These are phyloP conservation scores for Melanotaenia duboulayi DNA, from an alignment of 2,113 vertebrate genomes.

Conservation along the genomic window DNA sequence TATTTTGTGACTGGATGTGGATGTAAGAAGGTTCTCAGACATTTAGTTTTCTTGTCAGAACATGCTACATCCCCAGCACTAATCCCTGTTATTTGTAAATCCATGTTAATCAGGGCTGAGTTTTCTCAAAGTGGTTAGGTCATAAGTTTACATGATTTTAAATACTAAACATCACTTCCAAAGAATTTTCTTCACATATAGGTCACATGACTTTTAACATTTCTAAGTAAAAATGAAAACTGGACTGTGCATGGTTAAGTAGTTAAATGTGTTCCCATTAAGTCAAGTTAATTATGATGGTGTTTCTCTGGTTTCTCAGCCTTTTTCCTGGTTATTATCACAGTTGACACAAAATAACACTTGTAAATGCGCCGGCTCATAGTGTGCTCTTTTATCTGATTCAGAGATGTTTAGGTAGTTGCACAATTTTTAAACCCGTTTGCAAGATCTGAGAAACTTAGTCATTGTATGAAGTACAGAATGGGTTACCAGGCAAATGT, in stretches of 20 bases:
- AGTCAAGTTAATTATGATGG: conserved; percentile 11
- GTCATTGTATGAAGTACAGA: not conserved
- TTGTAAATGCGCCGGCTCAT: not conserved
- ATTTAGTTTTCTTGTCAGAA: conserved; percentile 36
- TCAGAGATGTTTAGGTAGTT: conserved; percentile 11
- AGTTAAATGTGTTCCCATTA: not conserved
- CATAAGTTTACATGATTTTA: not conserved
- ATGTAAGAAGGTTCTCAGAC: conserved; percentile 3
- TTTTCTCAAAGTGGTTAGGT: not conserved
- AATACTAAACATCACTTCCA: not conserved
- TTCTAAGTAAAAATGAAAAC: not conserved
- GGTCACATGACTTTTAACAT: too few relatives aligned
- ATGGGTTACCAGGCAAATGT: not conserved
- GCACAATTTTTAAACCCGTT: conserved; percentile 3
- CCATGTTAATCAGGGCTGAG: conserved; percentile 22
- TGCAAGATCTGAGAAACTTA: not conserved
- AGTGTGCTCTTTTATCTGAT: not conserved
- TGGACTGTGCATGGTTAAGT: not conserved
- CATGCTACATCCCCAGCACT: conserved; percentile 22
- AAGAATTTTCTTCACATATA: not conserved
- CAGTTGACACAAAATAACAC: conserved; percentile 42
- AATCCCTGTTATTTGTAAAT: conserved; percentile 46
- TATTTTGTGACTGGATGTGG: not conserved
- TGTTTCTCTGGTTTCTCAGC: conserved; percentile 2
- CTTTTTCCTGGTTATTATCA: conserved; percentile 37